Evolutionary conservation across 2,888 invertebrate species (phyloP), one percentile per base, ranked within the genome.

Genomic region (Temnothorax ravouxi): DNA sequence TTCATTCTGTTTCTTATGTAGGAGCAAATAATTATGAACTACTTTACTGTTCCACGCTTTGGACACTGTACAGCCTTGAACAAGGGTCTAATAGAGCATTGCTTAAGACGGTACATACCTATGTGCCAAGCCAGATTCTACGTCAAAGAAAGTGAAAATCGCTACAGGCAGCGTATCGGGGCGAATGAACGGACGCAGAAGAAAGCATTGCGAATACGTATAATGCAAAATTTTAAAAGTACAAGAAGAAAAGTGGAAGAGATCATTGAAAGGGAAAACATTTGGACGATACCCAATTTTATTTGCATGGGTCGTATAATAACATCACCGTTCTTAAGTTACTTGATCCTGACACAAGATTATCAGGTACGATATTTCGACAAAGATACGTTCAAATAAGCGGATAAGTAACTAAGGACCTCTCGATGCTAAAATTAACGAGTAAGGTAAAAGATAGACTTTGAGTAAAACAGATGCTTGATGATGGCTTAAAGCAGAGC

Each of bases 201-300:
- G 66, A 93, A 92, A 83, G 90, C 90, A n/a, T 87, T 94, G 6
- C 92, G 90, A 34, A 84, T 89, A 3, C 92, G 92, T 77, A 83
- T 95, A 56, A 71, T 94, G 25, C 89, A 91, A 56, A 93, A 94
- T 77, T 90, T 95, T 47, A 92, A 91, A 69, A 89, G 91, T 34
- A 95, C 94, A 0, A 97, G 96, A 92, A 97, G 97, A 91, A 97
- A 96, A 93, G 96, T 98, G 89, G 97, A 97, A 93, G 97, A 96
- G 94, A 97, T 97, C 89, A 97, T 98, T 86, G 97, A 97, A 95
- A 96, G 96, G 89, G 99, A 99, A 95, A 99, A 99, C 95, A 96
- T 99, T 61, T 97, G 97, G 94, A 99, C 99, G 0, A 96, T 99
- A 91, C 99, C 99, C 15, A 99, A 99, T 95, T 95, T 98, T 69